Evolutionary conservation across 2,797 vertebrate genomes (phyloP), one percentile per base, ranked within the genome.

Genomic region (Avahi laniger): DNA sequence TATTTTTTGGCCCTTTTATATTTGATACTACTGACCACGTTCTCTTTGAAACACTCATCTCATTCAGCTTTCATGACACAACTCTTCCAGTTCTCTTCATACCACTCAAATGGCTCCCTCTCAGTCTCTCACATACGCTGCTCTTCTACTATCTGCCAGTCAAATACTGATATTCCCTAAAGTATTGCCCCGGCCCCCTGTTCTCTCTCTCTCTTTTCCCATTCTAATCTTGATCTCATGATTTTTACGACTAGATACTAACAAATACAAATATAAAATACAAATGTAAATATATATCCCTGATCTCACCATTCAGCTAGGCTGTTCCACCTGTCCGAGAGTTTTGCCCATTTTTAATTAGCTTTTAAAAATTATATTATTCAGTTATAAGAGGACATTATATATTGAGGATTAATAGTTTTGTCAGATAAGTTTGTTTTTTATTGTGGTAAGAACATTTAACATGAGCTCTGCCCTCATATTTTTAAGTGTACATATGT

Each of bases 221-320:
- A 91, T 82, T 38, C 67, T 22, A 91, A 52, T 73, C n/a, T 75
- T 30, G 57, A 84, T 79, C 48, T 59, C n/a, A 75, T 2, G 1
- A 30, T 35, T 59, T 96, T 91, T 35, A 78, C 15, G 61, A 90
- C 46, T 86, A 38, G 28, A 48, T 89, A 75, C 20, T 50, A n/a
- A n/a, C 43, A 90, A 86, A 87, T 61, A 94, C 28, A 94, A 93
- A 84, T 76, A 61, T 30, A 73, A 65, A 93, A 80, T 61, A 6
- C 59, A 73, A 90, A 65, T 86, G 18, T 57, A 73, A 90, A 65
- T 86, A 13, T 46, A 48, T 73, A 52, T 86, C 69, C 22, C n/a
- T 38, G 35, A 41, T 33, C 17, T 79, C 26, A 78, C 50, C 43
- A 65, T 26, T 46, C 18, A 79, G 54, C 20, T 87, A 81, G 26